phyloP scores from a whole-genome alignment of 2,113 vertebrate genomes.

The Phylloscopus trochiloides region DNA sequence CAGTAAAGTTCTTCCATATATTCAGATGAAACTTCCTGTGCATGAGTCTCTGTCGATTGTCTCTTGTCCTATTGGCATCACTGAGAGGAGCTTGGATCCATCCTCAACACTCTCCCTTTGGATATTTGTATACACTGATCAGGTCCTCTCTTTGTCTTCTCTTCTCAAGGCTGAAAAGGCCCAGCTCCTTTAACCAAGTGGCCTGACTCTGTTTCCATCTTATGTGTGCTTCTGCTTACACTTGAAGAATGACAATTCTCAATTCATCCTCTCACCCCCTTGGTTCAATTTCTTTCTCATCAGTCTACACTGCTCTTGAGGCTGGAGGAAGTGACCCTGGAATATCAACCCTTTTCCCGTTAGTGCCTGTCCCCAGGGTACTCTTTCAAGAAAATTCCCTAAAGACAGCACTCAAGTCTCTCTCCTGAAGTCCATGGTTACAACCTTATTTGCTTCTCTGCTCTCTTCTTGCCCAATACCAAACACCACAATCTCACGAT shows the following conservation, averaged over 20 bases:
- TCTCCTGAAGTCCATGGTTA: not conserved
- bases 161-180: not conserved
- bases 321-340: not conserved
- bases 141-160: not conserved
- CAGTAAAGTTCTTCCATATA: not conserved
- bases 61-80: not conserved
- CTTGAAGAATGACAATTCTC: not conserved
- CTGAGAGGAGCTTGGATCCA: not conserved
- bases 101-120: not conserved
- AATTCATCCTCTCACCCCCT: not conserved
- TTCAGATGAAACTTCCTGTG: not conserved
- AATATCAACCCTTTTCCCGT: not conserved
- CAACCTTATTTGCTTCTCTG: not conserved
- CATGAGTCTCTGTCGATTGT: not conserved
- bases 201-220: not conserved
- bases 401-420: not conserved
- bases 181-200: not conserved
- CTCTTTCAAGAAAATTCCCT: not conserved
- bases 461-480: fast-evolving
- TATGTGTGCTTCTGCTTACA: not conserved
- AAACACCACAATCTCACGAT: not conserved
- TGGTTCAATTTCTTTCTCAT: not conserved
- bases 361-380: not conserved
- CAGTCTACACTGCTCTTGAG: not conserved
- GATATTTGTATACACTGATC: not conserved